Evolutionary conservation across 2,113 vertebrate species (phyloP), one percentile per base, ranked within the genome.

Genomic region (Seriola rivoliana): DNA sequence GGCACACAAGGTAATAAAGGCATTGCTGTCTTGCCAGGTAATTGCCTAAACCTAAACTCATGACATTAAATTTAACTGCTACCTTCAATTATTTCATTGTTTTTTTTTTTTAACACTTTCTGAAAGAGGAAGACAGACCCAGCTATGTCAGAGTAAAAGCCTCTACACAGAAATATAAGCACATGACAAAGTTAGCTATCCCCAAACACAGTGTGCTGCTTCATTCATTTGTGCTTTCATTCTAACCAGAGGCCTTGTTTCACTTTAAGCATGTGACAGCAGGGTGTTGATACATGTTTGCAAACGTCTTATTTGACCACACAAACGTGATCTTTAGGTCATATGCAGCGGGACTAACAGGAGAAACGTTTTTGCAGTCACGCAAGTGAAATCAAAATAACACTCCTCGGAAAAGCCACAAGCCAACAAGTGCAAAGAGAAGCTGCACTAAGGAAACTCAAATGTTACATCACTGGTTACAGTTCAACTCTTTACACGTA

Each of bases 141-240:
- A 2, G 29, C 65, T 71, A 58, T 71, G 82, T 73, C 38, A 64
- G 65, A 40, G 46, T 25, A 60, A 66, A 4, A 5, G 48, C 40
- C 5, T 0, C 8, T 21, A 3, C 7, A 71, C 38, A 59, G 29
- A 19, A 72, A 50, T 17, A 14, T 9, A 9, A 64, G 82, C 88
- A 82, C 87, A 77, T 88, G 87, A 88, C 82, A 69, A 42, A 73
- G 54, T 77, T 62, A 69, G 19, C 21, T 9, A 6, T 57, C 36
- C n/a, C 34, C 1, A 9, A 52, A 83, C 86, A 86, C 79, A 84
- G 44, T 52, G 79, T 8, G 4, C 54, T 16, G 7, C 72, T 91
- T 89, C 38, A 74, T 88, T 76, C 25, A n/a, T 23, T 58, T 46
- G 25, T 10, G 34, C 75, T 23, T 72, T n/a, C 1, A 46, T n/a